These are phyloP conservation scores for Upupa epops DNA, from an alignment of 2,113 vertebrate species.

Conservation along the genomic window DNA sequence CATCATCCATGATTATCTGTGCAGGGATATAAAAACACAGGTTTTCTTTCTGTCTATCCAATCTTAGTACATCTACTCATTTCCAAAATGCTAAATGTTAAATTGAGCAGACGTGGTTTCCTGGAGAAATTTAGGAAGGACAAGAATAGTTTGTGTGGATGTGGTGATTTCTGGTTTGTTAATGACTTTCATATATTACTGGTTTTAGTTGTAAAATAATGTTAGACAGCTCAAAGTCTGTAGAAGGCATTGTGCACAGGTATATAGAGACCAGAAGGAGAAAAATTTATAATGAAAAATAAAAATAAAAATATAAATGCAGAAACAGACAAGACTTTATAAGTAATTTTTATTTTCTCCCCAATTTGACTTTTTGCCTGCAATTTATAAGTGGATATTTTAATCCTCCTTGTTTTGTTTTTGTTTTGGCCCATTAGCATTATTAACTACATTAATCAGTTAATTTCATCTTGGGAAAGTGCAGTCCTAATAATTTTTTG, in stretches of 20 bases:
- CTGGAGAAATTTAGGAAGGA: neutral
- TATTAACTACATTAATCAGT: no score
- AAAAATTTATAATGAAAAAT: no score
- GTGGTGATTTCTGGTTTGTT: neutral
- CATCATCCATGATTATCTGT: neutral
- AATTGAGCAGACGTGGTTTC: neutral
- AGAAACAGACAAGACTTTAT: no score
- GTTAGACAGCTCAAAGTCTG: neutral
- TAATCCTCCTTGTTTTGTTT: no score
- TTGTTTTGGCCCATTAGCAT: no score
- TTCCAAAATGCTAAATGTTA: neutral
- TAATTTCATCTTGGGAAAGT: no score
- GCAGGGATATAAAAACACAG: neutral
- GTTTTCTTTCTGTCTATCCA: neutral
- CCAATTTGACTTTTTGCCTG: no score
- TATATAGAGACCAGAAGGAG: no score
- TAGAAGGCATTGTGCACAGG: neutral
- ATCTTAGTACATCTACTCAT: neutral
- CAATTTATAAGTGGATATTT: no score
- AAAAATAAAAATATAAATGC: no score
- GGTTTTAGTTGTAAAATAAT: neutral
- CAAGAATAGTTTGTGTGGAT: neutral
- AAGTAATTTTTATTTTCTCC: no score
- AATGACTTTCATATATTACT: neutral
- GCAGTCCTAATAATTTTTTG: no score